phyloP scores from a whole-genome alignment of 2,888 invertebrate genomes.

The Octodonta nipae region DNA sequence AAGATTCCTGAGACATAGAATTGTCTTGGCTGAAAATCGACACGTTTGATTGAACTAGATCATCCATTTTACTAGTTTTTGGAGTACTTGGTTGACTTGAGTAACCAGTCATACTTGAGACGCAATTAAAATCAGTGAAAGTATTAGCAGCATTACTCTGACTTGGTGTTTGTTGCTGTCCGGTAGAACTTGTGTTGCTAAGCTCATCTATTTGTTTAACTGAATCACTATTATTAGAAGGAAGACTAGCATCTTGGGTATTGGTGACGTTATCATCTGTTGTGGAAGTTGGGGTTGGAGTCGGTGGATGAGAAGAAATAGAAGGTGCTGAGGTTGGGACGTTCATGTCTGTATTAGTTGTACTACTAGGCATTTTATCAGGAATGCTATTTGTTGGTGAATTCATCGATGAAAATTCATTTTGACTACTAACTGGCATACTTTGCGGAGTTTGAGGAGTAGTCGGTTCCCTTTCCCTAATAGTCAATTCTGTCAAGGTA shows the following conservation, averaged over 20 bases:
- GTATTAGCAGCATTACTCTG: slow-evolving; percentile 27
- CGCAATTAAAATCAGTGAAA: slow-evolving; percentile 34
- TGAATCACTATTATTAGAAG: slow-evolving; percentile 28
- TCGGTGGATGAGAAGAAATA: slow-evolving; percentile 33
- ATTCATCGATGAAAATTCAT: slow-evolving; percentile 25
- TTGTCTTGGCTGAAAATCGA: slow-evolving; percentile 28
- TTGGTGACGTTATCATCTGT: slow-evolving; percentile 33
- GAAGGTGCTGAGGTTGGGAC: slow-evolving; percentile 23
- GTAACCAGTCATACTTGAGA: slow-evolving; percentile 34
- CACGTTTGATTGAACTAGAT: slow-evolving; percentile 26
- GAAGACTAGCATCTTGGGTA: slow-evolving; percentile 31
- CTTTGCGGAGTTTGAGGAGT: slow-evolving; percentile 23
- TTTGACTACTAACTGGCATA: slow-evolving; percentile 19
- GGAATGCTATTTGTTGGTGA: slow-evolving; percentile 31
- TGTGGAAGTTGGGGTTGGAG: slow-evolving; percentile 35
- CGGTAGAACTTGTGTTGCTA: slow-evolving; percentile 27
- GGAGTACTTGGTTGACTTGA: slow-evolving; percentile 24
- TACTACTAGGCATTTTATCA: slow-evolving; percentile 34
- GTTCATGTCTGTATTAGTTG: slow-evolving; percentile 28
- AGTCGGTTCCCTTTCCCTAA: slow-evolving; percentile 21
- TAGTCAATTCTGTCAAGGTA: slow-evolving; percentile 20
- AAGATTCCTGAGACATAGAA: slow-evolving; percentile 28
- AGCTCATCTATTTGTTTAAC: slow-evolving; percentile 28
- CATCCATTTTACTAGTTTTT: slow-evolving; percentile 34
- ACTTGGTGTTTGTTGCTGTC: slow-evolving; percentile 37